A percentile compares a stretch with the other conserved stretches of the same genome.
These are phyloP conservation scores for Vimba vimba DNA, from an alignment of 2,113 vertebrate species.

Conservation along the genomic window DNA sequence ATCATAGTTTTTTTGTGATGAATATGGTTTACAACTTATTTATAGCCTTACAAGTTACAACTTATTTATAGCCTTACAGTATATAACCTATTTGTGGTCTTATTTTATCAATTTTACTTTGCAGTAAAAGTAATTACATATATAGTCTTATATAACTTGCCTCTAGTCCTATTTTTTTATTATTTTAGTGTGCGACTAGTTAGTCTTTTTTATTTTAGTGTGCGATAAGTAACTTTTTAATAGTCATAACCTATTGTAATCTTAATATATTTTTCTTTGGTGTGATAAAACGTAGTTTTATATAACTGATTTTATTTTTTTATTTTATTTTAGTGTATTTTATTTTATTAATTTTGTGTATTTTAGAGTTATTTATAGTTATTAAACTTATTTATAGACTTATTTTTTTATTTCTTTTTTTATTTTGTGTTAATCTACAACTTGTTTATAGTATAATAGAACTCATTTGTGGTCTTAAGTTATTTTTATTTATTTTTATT, in stretches of 20 bases:
- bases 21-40: neutral
- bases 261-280: neutral
- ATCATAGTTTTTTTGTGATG: neutral
- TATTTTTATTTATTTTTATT: neutral
- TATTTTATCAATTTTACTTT: neutral
- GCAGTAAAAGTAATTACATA: neutral
- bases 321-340: neutral
- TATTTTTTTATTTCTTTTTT: neutral
- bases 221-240: too few species aligned
- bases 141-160: neutral
- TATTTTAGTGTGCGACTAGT: neutral
- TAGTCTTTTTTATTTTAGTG: too few species aligned
- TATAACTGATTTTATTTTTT: neutral
- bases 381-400: too few species aligned
- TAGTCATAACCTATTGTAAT: neutral
- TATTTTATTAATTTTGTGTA: neutral
- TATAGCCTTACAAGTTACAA: neutral
- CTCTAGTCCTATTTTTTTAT: neutral
- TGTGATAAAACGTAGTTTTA: neutral
- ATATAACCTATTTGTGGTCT: neutral
- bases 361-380: neutral
- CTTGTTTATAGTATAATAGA: neutral
- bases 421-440: neutral
- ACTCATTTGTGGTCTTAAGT: neutral
- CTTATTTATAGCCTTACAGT: neutral